Percentiles rank a stretch among this genome's conserved stretches.
These are phyloP conservation scores for Zalophus californianus DNA, from an alignment of 2,797 vertebrate species.

Conservation along the genomic window DNA sequence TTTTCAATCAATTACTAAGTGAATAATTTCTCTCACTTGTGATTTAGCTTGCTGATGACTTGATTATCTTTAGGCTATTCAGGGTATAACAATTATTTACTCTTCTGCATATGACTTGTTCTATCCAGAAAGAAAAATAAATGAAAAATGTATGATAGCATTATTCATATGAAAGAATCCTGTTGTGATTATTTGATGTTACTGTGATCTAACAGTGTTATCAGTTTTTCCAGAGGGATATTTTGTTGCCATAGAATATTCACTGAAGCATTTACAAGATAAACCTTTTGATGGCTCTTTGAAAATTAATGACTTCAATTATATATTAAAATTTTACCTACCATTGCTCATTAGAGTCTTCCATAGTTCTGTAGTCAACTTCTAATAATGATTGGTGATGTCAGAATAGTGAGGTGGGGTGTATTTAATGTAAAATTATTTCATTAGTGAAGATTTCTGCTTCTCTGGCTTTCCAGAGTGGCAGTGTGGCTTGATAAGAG, in stretches of 20 bases:
- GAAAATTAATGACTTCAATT: constrained; percentile 47
- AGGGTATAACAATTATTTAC: neutral
- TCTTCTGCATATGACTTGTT: neutral
- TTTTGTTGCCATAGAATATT: neutral
- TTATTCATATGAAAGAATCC: neutral
- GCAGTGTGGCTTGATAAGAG: neutral
- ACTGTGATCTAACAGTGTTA: constrained; percentile 14
- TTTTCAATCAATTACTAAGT: constrained; percentile 21
- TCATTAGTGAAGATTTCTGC: neutral
- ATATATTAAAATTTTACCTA: constrained; percentile 27
- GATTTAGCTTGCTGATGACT: constrained; percentile 34
- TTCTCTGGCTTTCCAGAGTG: neutral
- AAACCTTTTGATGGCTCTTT: constrained; percentile 26
- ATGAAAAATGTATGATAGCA: neutral
- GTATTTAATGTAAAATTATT: neutral
- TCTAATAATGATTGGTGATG: neutral
- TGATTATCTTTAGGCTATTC: constrained; percentile 13
- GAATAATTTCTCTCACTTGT: constrained; percentile 25
- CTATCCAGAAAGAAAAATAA: constrained; percentile 53
- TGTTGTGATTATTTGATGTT: constrained; percentile 4
- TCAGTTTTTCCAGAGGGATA: neutral
- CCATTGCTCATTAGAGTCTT: neutral
- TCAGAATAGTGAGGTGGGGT: neutral
- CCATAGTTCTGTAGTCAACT: neutral
- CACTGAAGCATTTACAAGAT: neutral